phyloP scores from a whole-genome alignment of 2,113 vertebrate genomes.

The Neofelis nebulosa region DNA sequence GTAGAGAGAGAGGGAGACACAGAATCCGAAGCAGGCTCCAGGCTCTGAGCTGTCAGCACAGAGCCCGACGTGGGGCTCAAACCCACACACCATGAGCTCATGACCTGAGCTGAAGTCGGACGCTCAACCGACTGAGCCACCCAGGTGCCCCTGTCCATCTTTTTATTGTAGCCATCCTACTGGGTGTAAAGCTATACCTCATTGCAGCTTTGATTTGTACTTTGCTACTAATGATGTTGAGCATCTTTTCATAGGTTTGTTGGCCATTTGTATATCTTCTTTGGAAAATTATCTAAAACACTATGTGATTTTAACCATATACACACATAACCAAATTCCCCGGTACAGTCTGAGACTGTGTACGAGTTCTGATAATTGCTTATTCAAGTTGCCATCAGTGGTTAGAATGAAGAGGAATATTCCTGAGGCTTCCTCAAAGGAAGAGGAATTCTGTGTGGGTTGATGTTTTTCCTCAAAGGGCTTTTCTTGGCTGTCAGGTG shows the following conservation, averaged over 20 bases:
- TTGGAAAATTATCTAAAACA: not conserved
- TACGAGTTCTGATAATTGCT: not conserved
- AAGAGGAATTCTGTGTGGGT: not conserved
- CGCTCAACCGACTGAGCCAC: no score
- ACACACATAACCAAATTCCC: not conserved
- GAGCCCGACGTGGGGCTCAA: no score
- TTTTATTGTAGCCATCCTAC: not conserved
- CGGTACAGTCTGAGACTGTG: not conserved
- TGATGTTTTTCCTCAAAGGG: not conserved
- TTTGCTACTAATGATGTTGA: not conserved
- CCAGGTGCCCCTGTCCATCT: not conserved
- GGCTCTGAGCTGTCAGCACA: no score
- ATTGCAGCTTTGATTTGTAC: not conserved
- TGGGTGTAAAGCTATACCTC: not conserved
- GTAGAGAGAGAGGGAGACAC: no score
- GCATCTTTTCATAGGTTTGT: not conserved
- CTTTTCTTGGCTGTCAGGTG: not conserved
- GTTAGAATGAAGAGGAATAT: not conserved
- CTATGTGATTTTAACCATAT: not conserved
- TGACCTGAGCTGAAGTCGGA: no score
- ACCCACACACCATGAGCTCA: no score
- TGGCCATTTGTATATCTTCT: not conserved
- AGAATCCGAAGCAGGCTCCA: no score
- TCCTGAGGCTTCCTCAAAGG: not conserved
- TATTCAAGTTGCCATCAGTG: not conserved